phyloP scores from a whole-genome alignment of 2,113 vertebrate genomes.

The Edolisoma coerulescens region DNA sequence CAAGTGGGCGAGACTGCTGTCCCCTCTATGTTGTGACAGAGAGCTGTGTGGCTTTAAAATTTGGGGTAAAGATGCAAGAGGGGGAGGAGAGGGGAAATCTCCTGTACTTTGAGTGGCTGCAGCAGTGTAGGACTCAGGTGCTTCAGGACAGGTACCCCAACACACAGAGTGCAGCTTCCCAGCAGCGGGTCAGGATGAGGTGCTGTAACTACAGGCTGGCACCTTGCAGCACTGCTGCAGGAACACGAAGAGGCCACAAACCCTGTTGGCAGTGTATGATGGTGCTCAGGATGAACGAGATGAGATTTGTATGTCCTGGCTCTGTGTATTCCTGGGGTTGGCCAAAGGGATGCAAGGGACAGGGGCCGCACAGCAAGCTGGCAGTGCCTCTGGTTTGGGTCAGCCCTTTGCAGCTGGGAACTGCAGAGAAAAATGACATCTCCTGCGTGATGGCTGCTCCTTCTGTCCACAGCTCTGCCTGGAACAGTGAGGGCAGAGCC shows the following conservation, averaged over 20 bases:
- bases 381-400: not conserved
- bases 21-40: not conserved
- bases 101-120: not conserved
- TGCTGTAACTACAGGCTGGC: not conserved
- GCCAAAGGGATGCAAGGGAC: not conserved
- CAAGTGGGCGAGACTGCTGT: not conserved
- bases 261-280: not conserved
- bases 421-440: accelerated
- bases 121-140: not conserved
- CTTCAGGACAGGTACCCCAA: not conserved
- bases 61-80: not conserved
- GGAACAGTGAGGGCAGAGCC: not conserved
- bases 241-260: not conserved
- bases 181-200: not conserved
- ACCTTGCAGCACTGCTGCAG: not conserved
- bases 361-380: not conserved
- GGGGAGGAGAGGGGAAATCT: not conserved
- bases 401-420: not conserved
- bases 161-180: not conserved
- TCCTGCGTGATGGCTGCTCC: accelerated
- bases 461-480: not conserved
- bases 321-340: not conserved
- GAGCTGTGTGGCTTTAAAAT: not conserved
- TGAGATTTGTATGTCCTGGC: not conserved
- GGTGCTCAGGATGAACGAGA: not conserved